Evolutionary conservation across 1,140 invertebrate species (phyloP), one percentile per base, ranked within the genome.

Genomic region (Doryteuthis pealeii): DNA sequence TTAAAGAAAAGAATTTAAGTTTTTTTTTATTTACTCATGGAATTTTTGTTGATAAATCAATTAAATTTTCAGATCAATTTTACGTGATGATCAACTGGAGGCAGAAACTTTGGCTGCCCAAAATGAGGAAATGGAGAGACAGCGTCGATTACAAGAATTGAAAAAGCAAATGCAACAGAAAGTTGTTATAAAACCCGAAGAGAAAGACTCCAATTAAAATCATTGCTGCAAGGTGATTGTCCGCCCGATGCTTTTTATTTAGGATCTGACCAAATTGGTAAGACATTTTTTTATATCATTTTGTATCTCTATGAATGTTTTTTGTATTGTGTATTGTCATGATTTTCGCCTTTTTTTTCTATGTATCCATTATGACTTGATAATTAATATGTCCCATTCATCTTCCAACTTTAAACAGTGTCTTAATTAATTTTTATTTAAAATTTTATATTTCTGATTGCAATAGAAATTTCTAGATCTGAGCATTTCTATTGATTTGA

Each of bases 41-140:
- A n/a, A n/a, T 5, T 71, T 45, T 74, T 1, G 10, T 69, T 70
- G 40, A 54, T 3, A 35, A 18, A 31, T 26, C 12, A 30, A 15
- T 54, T 14, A 54, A 70, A 8, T 68, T 79, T 79, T 95, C 79
- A 91, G 95, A 58, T 95, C 97, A 88, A 96, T 98, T 1, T 94
- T 97, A 91, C 93, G 94, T 83, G 95, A 97, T 81, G 94, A 93
- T 71, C 94, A 97, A 82, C 87, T 99, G 67, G 96, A 98, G 84
- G 93, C 94, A 78, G 93, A 94, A 12, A 98, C 96, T 8, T 84
- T 97, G n/a, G 92, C 92, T 31, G 96, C 96, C 2, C 96, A 98
- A 85, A 90, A 94, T 43, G 95, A 96, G 85, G 96, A 98, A 88
- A 93, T 93, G 80, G 96, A 97, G 84, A 90, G 96, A 65, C 86